phyloP scores from a whole-genome alignment of 2,797 vertebrate genomes.

The Urosaurus nigricauda region DNA sequence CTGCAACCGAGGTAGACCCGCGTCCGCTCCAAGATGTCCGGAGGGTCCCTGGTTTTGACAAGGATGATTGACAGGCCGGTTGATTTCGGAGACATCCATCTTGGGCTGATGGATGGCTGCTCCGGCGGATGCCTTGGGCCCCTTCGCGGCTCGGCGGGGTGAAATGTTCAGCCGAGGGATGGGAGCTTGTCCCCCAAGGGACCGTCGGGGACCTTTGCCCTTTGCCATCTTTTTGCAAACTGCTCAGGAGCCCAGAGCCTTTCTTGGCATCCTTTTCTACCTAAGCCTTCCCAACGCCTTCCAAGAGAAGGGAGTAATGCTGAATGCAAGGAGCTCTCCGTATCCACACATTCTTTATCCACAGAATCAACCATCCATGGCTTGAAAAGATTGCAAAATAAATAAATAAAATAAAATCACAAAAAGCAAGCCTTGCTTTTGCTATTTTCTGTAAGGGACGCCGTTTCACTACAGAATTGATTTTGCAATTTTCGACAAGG shows the following conservation, averaged over 20 bases:
- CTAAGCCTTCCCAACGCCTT: too few relatives aligned
- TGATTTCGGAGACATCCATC: neutral
- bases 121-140: conserved; percentile 4
- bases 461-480: too few relatives aligned
- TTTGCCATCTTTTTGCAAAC: neutral
- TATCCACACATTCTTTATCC: too few relatives aligned
- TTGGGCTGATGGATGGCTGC: conserved; percentile 10
- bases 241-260: neutral
- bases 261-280: too few relatives aligned
- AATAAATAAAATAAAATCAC: too few relatives aligned
- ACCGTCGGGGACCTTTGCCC: conserved; percentile 20
- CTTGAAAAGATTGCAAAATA: too few relatives aligned
- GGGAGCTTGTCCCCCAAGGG: neutral
- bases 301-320: neutral
- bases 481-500: too few relatives aligned
- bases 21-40: neutral
- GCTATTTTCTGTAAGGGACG: too few relatives aligned
- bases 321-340: neutral
- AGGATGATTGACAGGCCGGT: conserved; percentile 18
- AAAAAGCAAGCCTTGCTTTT: too few relatives aligned
- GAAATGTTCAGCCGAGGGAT: conserved; percentile 19
- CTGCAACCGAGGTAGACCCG: neutral
- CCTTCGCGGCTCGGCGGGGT: conserved; percentile 21
- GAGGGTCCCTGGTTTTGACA: neutral
- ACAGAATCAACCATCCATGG: too few relatives aligned